Percentiles rank a stretch among this genome's conserved stretches.
Evolutionary conservation across 2,888 invertebrate species (phyloP).

Genomic region (Sarcophaga subvicina): DNA sequence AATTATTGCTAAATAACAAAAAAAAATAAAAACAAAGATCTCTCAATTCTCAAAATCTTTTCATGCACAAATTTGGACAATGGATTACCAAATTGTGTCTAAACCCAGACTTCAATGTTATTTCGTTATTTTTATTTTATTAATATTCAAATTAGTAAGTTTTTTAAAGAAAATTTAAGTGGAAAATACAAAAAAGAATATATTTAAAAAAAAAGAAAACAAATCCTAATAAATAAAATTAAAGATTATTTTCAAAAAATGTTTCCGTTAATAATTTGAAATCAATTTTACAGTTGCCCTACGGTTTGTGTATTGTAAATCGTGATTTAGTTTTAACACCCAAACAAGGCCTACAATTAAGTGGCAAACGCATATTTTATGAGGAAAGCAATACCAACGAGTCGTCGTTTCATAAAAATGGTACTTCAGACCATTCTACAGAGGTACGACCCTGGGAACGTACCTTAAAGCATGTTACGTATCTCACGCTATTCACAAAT

Average conservation of each 20-base stretch:
- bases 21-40: neutral
- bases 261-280: constrained; percentile 3
- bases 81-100: constrained; percentile 72
- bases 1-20: neutral
- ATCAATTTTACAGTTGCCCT: constrained; percentile 69
- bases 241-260: constrained; percentile 20
- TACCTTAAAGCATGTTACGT: constrained; percentile 86
- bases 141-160: constrained; percentile 65
- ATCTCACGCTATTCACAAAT: constrained; percentile 83
- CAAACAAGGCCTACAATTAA: constrained; percentile 75
- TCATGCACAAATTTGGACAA: constrained; percentile 71
- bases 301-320: constrained; percentile 73
- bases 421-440: constrained; percentile 10
- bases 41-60: neutral
- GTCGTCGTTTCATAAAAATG: constrained; percentile 31
- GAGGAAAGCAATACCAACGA: constrained; percentile 71
- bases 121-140: constrained; percentile 59
- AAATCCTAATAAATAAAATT: neutral
- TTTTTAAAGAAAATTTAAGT: neutral
- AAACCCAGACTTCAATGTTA: constrained; percentile 36
- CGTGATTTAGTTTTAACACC: constrained; percentile 81
- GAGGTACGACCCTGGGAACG: constrained; percentile 84
- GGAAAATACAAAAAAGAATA: constrained; percentile 27
- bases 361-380: constrained; percentile 79
- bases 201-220: constrained; percentile 25